Conservation (phyloP, 2,113 vertebrate species). For the Callorhinus ursinus region DNA sequence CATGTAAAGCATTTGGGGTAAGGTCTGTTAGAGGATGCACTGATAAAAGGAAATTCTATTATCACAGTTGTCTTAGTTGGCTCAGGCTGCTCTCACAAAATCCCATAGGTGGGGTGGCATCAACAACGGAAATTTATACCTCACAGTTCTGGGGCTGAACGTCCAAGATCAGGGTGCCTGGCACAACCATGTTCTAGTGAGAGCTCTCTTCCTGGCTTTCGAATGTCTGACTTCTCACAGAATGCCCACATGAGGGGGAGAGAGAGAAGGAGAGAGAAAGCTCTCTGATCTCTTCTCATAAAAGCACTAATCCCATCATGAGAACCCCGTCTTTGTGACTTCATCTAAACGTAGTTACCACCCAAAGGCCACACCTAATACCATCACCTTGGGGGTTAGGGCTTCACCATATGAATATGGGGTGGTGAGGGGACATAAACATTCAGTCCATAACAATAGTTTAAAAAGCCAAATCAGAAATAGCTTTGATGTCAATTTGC, state of each 20-base stretch:
- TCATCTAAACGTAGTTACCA: background rate
- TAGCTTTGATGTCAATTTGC: background rate
- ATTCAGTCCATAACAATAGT: background rate
- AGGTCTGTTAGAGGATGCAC: background rate
- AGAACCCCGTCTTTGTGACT: background rate
- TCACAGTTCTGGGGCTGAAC: background rate
- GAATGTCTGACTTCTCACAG: background rate
- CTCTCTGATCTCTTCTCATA: background rate
- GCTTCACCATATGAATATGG: background rate
- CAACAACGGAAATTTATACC: background rate
- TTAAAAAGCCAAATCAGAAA: background rate
- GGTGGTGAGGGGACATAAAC: background rate
- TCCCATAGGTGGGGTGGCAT: background rate
- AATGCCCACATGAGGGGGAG: background rate
- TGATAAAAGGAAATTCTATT: background rate
- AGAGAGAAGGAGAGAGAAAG: background rate
- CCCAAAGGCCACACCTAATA: background rate
- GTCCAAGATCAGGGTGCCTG: background rate
- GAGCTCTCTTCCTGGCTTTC: background rate
- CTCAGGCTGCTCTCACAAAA: background rate
- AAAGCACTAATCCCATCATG: background rate
- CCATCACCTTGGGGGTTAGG: background rate
- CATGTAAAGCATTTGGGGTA: accelerated
- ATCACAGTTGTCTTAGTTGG: background rate
- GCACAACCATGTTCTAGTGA: background rate